Evolutionary conservation across 1,140 invertebrate species (phyloP).

Genomic region (Drosophila parabipectinata): DNA sequence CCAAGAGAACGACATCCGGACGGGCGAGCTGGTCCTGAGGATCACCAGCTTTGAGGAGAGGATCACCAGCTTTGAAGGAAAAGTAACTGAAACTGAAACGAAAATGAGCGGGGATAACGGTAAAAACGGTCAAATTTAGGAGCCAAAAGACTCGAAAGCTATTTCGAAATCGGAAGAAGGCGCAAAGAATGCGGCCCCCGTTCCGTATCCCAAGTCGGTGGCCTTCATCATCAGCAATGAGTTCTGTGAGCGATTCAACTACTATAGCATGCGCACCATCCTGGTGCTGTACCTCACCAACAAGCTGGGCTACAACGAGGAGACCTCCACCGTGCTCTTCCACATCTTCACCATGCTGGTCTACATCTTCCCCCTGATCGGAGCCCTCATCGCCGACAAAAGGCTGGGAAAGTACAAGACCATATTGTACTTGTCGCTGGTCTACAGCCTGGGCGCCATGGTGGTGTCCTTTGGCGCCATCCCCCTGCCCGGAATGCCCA

Average conservation of each 20-base stretch:
- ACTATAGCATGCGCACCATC: conserved; percentile 97
- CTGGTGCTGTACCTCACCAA: conserved; percentile 91
- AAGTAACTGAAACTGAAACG: not conserved
- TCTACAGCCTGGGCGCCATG: conserved; percentile 94
- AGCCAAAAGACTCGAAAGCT: not conserved
- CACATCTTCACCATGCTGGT: conserved; percentile 92
- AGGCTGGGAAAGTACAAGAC: conserved; percentile 93
- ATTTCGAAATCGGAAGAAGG: conserved; percentile 7
- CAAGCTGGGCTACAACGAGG: conserved; percentile 87
- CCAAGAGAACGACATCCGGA: too few species aligned
- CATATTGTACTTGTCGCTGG: conserved; percentile 93
- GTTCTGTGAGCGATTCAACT: conserved; percentile 98
- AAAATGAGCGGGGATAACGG: conserved; percentile 24
- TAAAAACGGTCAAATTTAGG: conserved; percentile 15
- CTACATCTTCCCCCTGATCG: conserved; percentile 92
- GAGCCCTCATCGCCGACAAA: conserved; percentile 93
- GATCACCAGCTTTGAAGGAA: not conserved
- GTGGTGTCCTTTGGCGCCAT: conserved; percentile 90
- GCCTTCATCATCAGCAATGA: conserved; percentile 98
- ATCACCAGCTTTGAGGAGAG: too few species aligned
- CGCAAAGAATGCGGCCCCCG: conserved; percentile 10
- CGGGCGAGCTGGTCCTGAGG: too few species aligned
- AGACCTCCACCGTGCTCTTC: conserved; percentile 90
- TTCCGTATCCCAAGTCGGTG: conserved; percentile 91
- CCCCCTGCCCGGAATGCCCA: conserved; percentile 86